A percentile compares a stretch with the other conserved stretches of the same genome.
phyloP scores from a whole-genome alignment of 2,797 vertebrate species.

The Lithobates sylvaticus region DNA sequence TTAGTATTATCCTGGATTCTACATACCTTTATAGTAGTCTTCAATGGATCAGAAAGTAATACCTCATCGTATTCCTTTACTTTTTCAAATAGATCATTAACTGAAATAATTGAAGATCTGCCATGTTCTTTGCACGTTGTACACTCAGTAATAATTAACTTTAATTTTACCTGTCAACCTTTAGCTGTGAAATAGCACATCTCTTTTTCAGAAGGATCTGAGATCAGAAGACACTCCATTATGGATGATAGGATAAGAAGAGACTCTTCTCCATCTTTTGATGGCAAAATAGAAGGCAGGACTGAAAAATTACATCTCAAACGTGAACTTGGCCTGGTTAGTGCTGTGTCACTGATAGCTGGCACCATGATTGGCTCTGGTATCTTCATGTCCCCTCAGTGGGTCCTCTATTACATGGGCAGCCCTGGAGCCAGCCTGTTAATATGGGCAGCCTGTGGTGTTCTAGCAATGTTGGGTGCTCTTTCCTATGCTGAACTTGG shows the following conservation, averaged over 20 bases:
- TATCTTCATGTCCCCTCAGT: constrained; percentile 91
- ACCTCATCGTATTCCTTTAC: not conserved
- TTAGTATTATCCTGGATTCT: not conserved
- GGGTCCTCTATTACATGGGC: constrained; percentile 79
- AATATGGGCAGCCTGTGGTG: constrained; percentile 84
- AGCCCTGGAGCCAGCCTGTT: constrained; percentile 86
- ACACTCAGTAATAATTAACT: constrained; percentile 72
- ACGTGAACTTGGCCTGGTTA: constrained; percentile 81
- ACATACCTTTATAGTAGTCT: not conserved
- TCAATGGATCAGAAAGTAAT: no score
- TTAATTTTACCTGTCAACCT: constrained; percentile 19
- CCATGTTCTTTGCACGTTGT: constrained; percentile 19
- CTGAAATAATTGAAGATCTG: constrained; percentile 14
- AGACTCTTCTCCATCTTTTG: not conserved
- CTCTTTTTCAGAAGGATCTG: constrained; percentile 23
- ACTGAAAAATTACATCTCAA: constrained; percentile 76
- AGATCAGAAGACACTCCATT: constrained; percentile 10
- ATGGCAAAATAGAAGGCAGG: constrained; percentile 57
- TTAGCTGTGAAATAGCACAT: constrained; percentile 44
- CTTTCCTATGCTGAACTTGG: constrained; percentile 89
- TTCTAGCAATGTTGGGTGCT: constrained; percentile 79
- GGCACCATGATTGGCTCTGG: constrained; percentile 89
- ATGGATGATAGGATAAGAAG: constrained; percentile 61
- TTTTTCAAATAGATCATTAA: constrained; percentile 55
- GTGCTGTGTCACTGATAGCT: constrained; percentile 82